Evolutionary conservation across 2,888 invertebrate species (phyloP), one percentile per base, ranked within the genome.

Genomic region (Blera fallax): DNA sequence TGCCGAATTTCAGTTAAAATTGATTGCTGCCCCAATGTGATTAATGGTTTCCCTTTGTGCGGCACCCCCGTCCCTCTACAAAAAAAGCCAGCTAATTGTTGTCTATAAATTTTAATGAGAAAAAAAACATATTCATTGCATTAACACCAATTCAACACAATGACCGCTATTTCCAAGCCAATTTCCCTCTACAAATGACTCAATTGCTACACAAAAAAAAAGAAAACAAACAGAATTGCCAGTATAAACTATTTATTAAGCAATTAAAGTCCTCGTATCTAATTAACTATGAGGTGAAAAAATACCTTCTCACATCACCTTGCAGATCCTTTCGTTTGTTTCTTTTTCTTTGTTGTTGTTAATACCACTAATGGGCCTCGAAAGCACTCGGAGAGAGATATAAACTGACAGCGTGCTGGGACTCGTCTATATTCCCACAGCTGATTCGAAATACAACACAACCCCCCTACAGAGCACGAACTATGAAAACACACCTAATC

Each of bases 221-320:
- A 24, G 18, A 37, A 3, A 24, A 58, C 32, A 16, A 32, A n/a
- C 3, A n/a, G 21, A 14, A 37, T 32, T 50, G 60, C 21, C 54
- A 45, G 56, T 14, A 67, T 21, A 60, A 52, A 43, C 50, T 32
- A 69, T 77, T 69, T 70, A 54, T 62, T 70, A 11, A 54, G 43
- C 48, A 67, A 78, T 65, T 78, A 73, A 48, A 62, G 73, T 73
- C 48, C 32, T 64, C 8, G 29, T 40, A 16, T 69, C 64, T 58
- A 56, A 69, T 70, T 64, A 48, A 56, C 34, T 62, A 40, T 24
- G 24, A 60, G 14, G 29, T 11, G 32, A 37, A 37, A 32, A 43
- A 34, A 24, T 11, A 24, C 16, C 10, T 34, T 10, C n/a, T 5
- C 50, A 65, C 34, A 32, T 27, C 29, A 18, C 48, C 27, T 34